Conservation (phyloP, 2,888 invertebrate species). For the Dryococelus australis region DNA sequence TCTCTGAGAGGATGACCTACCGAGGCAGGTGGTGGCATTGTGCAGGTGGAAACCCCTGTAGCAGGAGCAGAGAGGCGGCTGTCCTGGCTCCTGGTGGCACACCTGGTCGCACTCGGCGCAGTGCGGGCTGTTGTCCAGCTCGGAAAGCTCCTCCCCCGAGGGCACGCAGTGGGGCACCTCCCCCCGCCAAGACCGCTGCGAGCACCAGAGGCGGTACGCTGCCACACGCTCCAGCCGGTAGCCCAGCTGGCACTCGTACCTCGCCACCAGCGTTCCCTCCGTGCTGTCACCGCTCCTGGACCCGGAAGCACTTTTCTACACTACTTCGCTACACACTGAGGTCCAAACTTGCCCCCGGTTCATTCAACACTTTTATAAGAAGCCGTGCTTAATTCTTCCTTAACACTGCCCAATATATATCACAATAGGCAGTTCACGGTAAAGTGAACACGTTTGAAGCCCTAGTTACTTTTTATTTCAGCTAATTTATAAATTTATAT, state of each 20-base stretch:
- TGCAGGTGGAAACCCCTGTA: conserved; percentile 38
- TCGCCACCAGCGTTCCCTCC: conserved; percentile 29
- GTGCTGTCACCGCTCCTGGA: not conserved
- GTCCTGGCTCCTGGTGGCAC: conserved; percentile 34
- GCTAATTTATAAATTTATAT: too few species aligned
- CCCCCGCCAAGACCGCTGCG: conserved; percentile 29
- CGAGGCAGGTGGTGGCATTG: conserved; percentile 31
- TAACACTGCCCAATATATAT: too few species aligned
- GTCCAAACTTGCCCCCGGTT: too few species aligned
- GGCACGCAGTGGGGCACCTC: conserved; percentile 31
- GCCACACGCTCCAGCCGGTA: conserved; percentile 30
- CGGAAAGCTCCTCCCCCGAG: not conserved
- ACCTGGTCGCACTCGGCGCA: conserved; percentile 40
- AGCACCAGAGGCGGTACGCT: conserved; percentile 24
- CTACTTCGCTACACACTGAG: not conserved
- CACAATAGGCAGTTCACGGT: too few species aligned
- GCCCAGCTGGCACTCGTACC: conserved; percentile 32
- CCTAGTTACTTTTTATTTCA: too few species aligned
- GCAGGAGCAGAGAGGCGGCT: conserved; percentile 36
- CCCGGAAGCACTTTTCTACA: not conserved
- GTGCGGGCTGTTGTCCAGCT: not conserved
- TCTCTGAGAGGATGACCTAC: conserved; percentile 21
- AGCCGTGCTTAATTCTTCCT: too few species aligned
- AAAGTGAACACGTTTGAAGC: too few species aligned
- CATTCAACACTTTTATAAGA: too few species aligned